Conservation (phyloP, 2,113 vertebrate species). For the Ivindomyrus marchei region DNA sequence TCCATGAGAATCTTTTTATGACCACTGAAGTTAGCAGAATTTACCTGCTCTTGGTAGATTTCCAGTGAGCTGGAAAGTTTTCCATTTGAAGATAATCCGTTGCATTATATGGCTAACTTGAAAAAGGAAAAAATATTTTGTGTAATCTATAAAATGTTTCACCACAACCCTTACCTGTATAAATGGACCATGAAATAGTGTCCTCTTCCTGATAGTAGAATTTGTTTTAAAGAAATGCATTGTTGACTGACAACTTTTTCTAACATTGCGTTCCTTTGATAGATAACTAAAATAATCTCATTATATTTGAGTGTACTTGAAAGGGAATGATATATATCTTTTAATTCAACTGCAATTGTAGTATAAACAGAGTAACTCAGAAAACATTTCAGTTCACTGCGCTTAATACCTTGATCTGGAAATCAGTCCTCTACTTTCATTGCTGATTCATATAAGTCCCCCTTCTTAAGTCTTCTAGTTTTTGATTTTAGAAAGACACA, state of each 20-base stretch:
- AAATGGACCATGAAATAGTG: neutral
- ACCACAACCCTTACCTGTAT: neutral
- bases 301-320: neutral
- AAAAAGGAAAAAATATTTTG: neutral
- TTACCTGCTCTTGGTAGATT: neutral
- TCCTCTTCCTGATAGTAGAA: neutral
- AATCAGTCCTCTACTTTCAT: neutral
- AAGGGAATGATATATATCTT: neutral
- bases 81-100: neutral
- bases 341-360: neutral
- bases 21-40: neutral
- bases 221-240: neutral
- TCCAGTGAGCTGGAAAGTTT: neutral
- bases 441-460: neutral
- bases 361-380: neutral
- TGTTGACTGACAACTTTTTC: neutral
- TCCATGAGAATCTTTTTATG: neutral
- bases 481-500: neutral
- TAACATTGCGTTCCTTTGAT: neutral
- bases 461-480: neutral
- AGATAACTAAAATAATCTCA: neutral
- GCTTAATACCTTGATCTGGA: neutral
- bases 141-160: neutral
- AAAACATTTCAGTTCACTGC: neutral
- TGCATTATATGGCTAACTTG: neutral